Conservation (phyloP, 1,140 invertebrate species). For the Ips typographus region DNA sequence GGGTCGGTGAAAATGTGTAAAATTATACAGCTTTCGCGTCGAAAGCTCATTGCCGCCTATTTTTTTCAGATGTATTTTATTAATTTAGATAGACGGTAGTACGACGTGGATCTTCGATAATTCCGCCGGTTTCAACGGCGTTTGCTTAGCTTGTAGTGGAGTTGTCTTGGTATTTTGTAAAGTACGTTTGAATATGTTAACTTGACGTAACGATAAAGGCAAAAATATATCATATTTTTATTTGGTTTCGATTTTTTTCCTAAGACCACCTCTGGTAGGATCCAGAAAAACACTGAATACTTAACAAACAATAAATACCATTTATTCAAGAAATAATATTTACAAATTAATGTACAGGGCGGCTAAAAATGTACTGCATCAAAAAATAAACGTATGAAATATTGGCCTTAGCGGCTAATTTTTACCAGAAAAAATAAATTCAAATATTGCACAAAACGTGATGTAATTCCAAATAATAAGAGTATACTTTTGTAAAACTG, state of each 20-base stretch:
- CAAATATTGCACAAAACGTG: too few species aligned
- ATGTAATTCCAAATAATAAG: too few species aligned
- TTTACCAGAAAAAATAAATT: too few species aligned
- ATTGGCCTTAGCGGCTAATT: too few species aligned
- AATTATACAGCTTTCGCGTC: too few species aligned
- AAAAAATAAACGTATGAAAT: neutral
- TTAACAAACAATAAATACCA: constrained; percentile 5
- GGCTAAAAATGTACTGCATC: neutral
- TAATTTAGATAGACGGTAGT: neutral
- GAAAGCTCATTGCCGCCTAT: too few species aligned
- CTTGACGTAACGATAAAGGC: constrained; percentile 3
- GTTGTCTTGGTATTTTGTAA: constrained; percentile 41
- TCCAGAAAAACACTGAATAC: neutral
- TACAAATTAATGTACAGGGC: neutral
- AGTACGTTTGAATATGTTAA: constrained; percentile 27
- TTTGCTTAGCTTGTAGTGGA: constrained; percentile 12
- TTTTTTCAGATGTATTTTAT: too few species aligned
- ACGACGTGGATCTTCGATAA: constrained; percentile 15
- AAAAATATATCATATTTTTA: constrained; percentile 11
- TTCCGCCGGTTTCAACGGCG: constrained; percentile 18
- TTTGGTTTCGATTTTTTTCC: neutral
- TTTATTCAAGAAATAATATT: constrained; percentile 2
- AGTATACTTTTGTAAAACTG: too few species aligned
- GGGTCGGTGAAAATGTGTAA: too few species aligned
- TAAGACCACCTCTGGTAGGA: too few species aligned